phyloP scores from a whole-genome alignment of 30 jellyfish, hydroid and myxozoan genomes.

The Phacellophora camtschatica region DNA sequence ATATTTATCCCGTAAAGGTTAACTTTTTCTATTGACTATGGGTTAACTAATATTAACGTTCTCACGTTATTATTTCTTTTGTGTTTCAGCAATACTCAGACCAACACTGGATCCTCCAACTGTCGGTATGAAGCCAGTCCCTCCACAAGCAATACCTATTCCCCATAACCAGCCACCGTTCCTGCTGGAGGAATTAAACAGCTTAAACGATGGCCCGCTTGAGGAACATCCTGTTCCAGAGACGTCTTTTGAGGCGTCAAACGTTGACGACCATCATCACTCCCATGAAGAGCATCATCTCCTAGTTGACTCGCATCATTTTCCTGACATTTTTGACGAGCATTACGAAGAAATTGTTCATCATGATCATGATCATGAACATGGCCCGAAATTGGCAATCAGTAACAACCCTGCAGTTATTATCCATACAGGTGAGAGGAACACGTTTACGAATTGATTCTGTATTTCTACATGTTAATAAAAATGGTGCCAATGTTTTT shows the following conservation, averaged over 20 bases:
- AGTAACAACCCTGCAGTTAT: slow-evolving; percentile 28
- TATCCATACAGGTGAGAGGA: slow-evolving; percentile 43
- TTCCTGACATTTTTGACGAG: slow-evolving; percentile 35
- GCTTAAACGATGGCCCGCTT: slow-evolving; percentile 49
- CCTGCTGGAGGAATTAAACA: slow-evolving; percentile 53
- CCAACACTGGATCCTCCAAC: slow-evolving; percentile 90
- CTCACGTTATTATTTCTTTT: no score
- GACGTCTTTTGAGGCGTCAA: slow-evolving; percentile 12
- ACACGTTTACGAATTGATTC: no score
- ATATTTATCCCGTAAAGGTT: no score
- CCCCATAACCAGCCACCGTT: slow-evolving; percentile 73
- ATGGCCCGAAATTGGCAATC: slow-evolving; percentile 14
- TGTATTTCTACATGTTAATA: no score
- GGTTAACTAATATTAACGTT: neutral
- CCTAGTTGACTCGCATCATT: slow-evolving; percentile 11
- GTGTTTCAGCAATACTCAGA: slow-evolving; percentile 45
- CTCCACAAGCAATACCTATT: slow-evolving; percentile 93
- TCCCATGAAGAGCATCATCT: neutral
- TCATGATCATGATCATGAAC: slow-evolving; percentile 13
- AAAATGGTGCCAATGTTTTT: no score
- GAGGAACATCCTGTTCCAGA: slow-evolving; percentile 55
- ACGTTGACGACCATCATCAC: slow-evolving; percentile 14
- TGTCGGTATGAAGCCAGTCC: slow-evolving; percentile 52
- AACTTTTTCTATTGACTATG: neutral
- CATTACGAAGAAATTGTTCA: slow-evolving; percentile 1